phyloP scores from a whole-genome alignment of 2,113 vertebrate genomes.

The Pedetes capensis region DNA sequence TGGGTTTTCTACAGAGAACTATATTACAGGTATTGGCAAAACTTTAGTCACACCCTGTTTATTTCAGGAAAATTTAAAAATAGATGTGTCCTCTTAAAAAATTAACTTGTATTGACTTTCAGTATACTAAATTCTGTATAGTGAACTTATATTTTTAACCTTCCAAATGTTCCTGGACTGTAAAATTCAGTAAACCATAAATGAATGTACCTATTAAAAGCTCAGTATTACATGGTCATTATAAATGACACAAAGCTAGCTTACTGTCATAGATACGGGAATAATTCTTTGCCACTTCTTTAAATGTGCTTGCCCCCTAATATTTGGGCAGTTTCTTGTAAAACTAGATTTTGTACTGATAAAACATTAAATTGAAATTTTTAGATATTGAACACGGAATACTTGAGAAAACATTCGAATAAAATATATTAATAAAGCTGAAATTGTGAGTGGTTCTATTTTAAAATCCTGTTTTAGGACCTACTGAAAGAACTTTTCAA shows the following conservation, averaged over 20 bases:
- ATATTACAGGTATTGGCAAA: not conserved
- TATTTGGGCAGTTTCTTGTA: not conserved
- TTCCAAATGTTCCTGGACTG: not conserved
- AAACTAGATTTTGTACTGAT: not conserved
- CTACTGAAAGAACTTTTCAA: not conserved
- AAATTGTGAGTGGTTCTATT: not conserved
- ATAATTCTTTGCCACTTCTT: not conserved
- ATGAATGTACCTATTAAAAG: not conserved
- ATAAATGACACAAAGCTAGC: not conserved
- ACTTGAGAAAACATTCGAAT: slow-evolving; percentile 36
- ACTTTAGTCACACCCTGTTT: not conserved
- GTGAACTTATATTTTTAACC: not conserved
- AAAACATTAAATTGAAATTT: not conserved
- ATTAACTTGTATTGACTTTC: not conserved
- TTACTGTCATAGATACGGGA: not conserved
- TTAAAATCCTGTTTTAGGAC: not conserved
- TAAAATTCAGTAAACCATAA: not conserved
- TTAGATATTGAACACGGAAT: not conserved
- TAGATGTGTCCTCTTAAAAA: not conserved
- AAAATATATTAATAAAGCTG: not conserved
- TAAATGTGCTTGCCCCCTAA: not conserved
- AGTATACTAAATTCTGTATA: not conserved
- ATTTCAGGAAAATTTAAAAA: not conserved
- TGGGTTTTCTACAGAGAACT: not conserved
- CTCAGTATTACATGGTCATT: not conserved